Percentiles rank a stretch among this genome's conserved stretches.
Evolutionary conservation across 1,140 invertebrate species (phyloP).

Genomic region (Bombus impatiens): DNA sequence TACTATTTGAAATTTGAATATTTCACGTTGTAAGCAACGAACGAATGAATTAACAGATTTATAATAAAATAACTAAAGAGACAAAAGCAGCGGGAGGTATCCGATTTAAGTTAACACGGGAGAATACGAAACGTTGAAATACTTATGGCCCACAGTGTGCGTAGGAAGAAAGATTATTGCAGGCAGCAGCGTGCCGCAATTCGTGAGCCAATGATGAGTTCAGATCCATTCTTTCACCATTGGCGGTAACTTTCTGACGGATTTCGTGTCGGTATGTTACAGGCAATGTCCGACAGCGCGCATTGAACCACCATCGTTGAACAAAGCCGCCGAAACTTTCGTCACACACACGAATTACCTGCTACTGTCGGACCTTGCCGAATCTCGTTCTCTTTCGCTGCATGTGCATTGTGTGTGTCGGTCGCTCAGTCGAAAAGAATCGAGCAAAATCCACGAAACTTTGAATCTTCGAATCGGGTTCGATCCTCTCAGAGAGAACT

Average conservation of each 20-base stretch:
- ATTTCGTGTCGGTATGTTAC: conserved; percentile 69
- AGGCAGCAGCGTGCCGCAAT: not conserved
- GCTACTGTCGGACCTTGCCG: conserved; percentile 67
- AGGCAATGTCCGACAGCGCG: conserved; percentile 72
- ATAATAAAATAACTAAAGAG: not conserved
- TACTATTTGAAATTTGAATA: too few relatives aligned
- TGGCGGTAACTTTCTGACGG: conserved; percentile 55
- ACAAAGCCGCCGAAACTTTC: conserved; percentile 63
- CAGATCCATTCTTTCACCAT: conserved; percentile 20
- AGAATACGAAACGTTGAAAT: too few relatives aligned
- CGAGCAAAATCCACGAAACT: conserved; percentile 11
- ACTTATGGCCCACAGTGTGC: too few relatives aligned
- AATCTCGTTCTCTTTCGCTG: conserved; percentile 34
- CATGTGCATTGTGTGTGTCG: conserved; percentile 4
- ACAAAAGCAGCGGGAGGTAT: too few relatives aligned
- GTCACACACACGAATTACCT: conserved; percentile 58
- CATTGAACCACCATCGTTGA: conserved; percentile 68
- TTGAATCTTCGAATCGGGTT: not conserved
- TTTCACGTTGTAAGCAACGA: too few relatives aligned
- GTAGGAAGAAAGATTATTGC: not conserved
- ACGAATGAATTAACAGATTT: too few relatives aligned
- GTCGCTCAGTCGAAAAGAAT: conserved; percentile 15
- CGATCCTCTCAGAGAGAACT: not conserved
- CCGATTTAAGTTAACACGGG: too few relatives aligned
- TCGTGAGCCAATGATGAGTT: conserved; percentile 5